Conservation (phyloP, 2,113 vertebrate species). For the Misgurnus mizolepis region DNA sequence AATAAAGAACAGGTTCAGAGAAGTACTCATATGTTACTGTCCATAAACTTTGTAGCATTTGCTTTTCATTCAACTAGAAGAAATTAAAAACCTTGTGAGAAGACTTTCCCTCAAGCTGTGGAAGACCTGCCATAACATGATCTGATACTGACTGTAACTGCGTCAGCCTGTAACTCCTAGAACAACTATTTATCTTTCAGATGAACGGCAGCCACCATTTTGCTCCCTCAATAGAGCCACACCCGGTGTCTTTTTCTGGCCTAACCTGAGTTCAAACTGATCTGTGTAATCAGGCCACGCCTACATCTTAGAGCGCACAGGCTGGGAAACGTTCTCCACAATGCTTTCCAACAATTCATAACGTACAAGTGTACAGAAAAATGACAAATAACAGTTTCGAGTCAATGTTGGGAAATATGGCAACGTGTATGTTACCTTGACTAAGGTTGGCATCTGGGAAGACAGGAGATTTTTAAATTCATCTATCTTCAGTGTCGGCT, state of each 20-base stretch:
- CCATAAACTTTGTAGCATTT: neutral
- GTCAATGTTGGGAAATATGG: neutral
- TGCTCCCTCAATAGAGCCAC: neutral
- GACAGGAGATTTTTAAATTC: conserved; percentile 74
- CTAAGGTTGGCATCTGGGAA: conserved; percentile 69
- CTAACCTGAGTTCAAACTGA: neutral
- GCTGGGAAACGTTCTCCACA: neutral
- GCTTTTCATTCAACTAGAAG: neutral
- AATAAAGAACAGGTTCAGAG: neutral
- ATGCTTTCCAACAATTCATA: neutral
- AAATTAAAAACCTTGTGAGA: neutral
- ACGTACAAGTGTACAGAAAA: neutral
- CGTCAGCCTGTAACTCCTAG: neutral
- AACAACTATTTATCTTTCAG: neutral
- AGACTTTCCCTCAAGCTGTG: conserved; percentile 21
- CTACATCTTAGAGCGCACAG: neutral
- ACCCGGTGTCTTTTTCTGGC: neutral
- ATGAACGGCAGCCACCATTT: conserved; percentile 11
- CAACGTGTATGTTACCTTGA: conserved; percentile 64
- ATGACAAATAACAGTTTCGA: conserved; percentile 8
- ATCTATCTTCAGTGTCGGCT: conserved; percentile 66
- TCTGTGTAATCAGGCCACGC: conserved; percentile 13
- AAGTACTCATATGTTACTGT: conserved; percentile 3
- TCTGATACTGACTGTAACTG: neutral
- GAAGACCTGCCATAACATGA: conserved; percentile 26